phyloP scores from a whole-genome alignment of 30 jellyfish, hydroid and myxozoan species.

The Catostylus mosaicus region DNA sequence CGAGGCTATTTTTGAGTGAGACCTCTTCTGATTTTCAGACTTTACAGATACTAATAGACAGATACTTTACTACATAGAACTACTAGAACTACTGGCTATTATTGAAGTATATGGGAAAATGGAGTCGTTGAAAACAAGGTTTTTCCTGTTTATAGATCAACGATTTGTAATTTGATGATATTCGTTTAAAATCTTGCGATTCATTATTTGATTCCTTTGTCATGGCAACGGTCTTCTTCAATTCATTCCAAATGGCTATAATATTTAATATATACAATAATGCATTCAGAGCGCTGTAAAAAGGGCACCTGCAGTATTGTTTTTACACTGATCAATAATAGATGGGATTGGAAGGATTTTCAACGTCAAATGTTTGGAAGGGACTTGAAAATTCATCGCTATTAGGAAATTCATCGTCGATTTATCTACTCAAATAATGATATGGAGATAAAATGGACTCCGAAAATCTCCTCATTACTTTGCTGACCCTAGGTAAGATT shows the following conservation, averaged over 20 bases:
- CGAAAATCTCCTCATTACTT: background rate
- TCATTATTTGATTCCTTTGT: background rate
- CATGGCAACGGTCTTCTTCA: background rate
- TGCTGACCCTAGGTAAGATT: background rate
- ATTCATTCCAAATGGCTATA: constrained; percentile 12
- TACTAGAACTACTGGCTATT: no score
- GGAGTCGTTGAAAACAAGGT: no score
- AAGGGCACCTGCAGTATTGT: constrained; percentile 73
- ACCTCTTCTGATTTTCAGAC: no score
- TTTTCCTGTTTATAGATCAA: no score
- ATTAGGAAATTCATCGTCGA: background rate
- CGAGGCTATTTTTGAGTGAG: no score
- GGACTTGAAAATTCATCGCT: constrained; percentile 1
- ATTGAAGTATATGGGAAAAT: no score
- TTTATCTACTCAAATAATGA: background rate
- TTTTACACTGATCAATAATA: constrained; percentile 63
- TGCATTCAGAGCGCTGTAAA: constrained; percentile 20
- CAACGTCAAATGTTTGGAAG: constrained; percentile 32
- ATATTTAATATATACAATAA: constrained; percentile 35
- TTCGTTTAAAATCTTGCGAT: no score
- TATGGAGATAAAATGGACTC: constrained; percentile 7
- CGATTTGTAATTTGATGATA: no score
- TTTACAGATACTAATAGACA: no score
- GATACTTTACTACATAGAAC: no score
- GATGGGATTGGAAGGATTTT: constrained; percentile 27